Base-by-base conservation (phyloP, 2,113 vertebrate species). In the Neodon shergylaensis region DNA sequence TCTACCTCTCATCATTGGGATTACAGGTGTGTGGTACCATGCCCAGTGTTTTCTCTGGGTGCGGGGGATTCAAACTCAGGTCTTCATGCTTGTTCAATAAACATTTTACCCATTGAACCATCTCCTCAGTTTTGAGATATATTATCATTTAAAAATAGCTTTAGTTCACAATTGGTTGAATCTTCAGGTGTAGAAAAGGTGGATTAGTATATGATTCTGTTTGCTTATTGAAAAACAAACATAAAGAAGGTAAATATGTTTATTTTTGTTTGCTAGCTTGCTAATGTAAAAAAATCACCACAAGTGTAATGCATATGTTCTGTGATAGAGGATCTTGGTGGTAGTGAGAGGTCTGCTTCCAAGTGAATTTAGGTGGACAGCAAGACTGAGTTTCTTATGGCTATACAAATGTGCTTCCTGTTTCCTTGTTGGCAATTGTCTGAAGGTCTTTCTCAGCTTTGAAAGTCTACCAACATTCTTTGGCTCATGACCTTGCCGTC, bases 311-410 rank as follows among this genome's bases (percentile, higher is more conserved):
- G 82, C 13, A 7, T 82, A 1, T 88, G 36, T 85, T 95, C 76
- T 91, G 31, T 70, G 21, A 44, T 74, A 7, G 52, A 90, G 12
- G 61, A 58, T 93, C 31, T 63, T 85, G 39, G 5, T 76, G 33
- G 39, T 66, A 39, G 85, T 28, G 7, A 61, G 54, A 61, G n/a
- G 26, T 47, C 28, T 47, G 28, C 28, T 33, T 89, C 79, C 21
- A 54, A 73, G 28, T 54, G 76, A 47, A 14, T 89, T 93, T 3
- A n/a, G 12, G 10, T 88, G 82, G 33, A 70, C n/a, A 74, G 42
- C 24, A 76, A 74, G 94, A 78, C 36, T 93, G 61, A 54, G 61
- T 85, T 91, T n/a, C 33, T 82, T 89, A 86, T 86, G 84, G 42
- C 39, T 94, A 5, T n/a, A 78, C 44, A 39, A 52, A 63, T 79